A percentile compares a stretch with the other conserved stretches of the same genome.
Evolutionary conservation across 2,888 invertebrate genomes (phyloP).

Genomic region (Oxycera nigricornis): DNA sequence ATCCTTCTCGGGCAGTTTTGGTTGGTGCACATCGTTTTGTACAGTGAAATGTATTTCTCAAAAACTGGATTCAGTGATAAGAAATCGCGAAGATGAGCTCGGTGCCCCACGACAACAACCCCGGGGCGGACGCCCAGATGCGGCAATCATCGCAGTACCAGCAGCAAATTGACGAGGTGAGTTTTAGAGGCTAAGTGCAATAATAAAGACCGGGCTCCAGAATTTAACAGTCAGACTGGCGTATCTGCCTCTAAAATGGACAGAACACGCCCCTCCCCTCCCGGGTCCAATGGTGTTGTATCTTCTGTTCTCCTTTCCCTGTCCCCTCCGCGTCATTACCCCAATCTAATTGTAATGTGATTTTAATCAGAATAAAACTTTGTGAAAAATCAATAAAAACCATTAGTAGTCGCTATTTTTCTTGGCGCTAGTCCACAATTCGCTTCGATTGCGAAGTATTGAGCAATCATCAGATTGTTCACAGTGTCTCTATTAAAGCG

Average conservation of each 20-base stretch:
- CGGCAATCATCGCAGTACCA: conserved; percentile 24
- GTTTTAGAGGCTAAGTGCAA: conserved; percentile 48
- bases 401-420: conserved; percentile 23
- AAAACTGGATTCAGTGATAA: background rate
- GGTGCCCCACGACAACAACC: conserved; percentile 17
- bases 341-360: conserved; percentile 50
- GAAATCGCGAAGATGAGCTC: conserved; percentile 4
- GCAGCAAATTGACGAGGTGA: conserved; percentile 60
- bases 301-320: conserved; percentile 4
- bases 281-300: conserved; percentile 19
- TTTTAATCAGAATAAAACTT: conserved; percentile 50
- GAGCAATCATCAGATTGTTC: no score
- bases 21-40: background rate
- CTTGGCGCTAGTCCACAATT: background rate
- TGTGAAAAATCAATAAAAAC: conserved; percentile 40
- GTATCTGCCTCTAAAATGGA: background rate
- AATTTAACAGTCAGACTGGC: background rate
- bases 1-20: conserved; percentile 4
- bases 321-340: conserved; percentile 44
- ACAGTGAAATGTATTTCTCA: background rate
- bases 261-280: conserved; percentile 48
- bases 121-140: conserved; percentile 15
- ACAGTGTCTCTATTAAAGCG: no score
- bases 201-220: background rate
- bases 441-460: background rate